Percentiles rank a stretch among this genome's conserved stretches.
Evolutionary conservation across 2,888 invertebrate genomes (phyloP).

Genomic region (Agriopis leucophaearia): DNA sequence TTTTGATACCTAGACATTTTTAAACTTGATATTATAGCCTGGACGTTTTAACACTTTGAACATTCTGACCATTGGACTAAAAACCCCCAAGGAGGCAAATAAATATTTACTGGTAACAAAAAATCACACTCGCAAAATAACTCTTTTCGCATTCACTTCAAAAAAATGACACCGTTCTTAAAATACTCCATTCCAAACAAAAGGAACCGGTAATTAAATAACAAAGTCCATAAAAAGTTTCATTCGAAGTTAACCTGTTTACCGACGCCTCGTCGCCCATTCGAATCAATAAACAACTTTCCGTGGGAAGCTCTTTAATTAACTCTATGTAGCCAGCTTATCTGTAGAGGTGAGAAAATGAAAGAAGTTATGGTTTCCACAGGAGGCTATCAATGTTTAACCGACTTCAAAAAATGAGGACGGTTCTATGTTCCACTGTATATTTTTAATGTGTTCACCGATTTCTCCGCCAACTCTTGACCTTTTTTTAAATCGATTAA

Average conservation of each 20-base stretch:
- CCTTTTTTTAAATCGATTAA: too few species aligned
- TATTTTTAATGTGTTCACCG: too few species aligned
- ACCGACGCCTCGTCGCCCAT: constrained; percentile 8
- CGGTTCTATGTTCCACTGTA: too few species aligned
- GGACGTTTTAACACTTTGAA: too few species aligned
- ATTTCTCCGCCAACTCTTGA: too few species aligned
- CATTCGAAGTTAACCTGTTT: constrained; percentile 3
- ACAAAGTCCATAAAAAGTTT: constrained; percentile 11
- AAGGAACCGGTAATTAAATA: constrained; percentile 8
- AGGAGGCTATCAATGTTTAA: too few species aligned
- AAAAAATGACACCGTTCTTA: background rate
- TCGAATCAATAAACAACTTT: constrained; percentile 10
- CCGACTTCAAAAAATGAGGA: too few species aligned
- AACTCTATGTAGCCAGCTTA: constrained; percentile 8
- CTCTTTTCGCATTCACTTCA: background rate
- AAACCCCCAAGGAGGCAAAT: too few species aligned
- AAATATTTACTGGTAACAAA: background rate
- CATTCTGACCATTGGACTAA: too few species aligned
- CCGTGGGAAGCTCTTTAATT: constrained; percentile 15
- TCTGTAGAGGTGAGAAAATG: background rate
- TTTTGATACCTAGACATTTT: too few species aligned
- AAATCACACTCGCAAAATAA: background rate
- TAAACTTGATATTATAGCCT: too few species aligned
- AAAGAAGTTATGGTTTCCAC: too few species aligned
- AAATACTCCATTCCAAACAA: constrained; percentile 3